Base-by-base conservation (phyloP, 2,113 vertebrate species). In the Natator depressus region DNA sequence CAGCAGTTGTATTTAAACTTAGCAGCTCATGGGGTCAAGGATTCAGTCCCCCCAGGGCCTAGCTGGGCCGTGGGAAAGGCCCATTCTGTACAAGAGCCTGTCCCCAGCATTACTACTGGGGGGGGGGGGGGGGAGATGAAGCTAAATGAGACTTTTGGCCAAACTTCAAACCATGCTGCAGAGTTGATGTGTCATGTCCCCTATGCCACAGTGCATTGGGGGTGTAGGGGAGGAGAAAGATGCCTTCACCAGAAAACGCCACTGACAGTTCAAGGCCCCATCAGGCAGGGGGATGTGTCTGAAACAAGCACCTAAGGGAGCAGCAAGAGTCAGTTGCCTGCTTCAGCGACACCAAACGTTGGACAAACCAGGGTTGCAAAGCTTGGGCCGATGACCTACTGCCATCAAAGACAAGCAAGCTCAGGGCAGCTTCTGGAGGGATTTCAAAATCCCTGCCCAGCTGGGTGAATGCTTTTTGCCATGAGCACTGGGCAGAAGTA, bases 391-490 rank as follows among this genome's bases (percentile, higher is more conserved):
- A 29, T 59, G 55, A 46, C 20, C 55, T 47, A 13, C 82, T 59
- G 42, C 42, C 89, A 90, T 85, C 57, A 5, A 31, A 59, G 96
- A 57, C 90, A 84, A 84, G n/a, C 80, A 94, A 95, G 57, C 88
- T 82, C 2, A 4, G 90, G 93, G 75, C 87, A 86, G 38, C 47
- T 96, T 96, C 93, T 95, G 85, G 81, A 85, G 90, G 94, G 91
- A 93, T 96, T 94, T 92, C 4, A 49, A 8, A 14, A 27, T 27
- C 75, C 31, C 5, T 6, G 17, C 10, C 35, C 7, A 13, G 20
- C 42, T 22, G 17, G 7, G 5, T 8, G 35, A 22, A 31, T 3
- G 8, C 50, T 38, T 31, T 19, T 54, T 7, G 11, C 54, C 51
- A n/a, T 9, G 5, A 11, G 14, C 38, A 14, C 29, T 16, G 78